These are phyloP conservation scores for Siniperca scherzeri DNA, from an alignment of 2,797 vertebrate species.

Conservation along the genomic window DNA sequence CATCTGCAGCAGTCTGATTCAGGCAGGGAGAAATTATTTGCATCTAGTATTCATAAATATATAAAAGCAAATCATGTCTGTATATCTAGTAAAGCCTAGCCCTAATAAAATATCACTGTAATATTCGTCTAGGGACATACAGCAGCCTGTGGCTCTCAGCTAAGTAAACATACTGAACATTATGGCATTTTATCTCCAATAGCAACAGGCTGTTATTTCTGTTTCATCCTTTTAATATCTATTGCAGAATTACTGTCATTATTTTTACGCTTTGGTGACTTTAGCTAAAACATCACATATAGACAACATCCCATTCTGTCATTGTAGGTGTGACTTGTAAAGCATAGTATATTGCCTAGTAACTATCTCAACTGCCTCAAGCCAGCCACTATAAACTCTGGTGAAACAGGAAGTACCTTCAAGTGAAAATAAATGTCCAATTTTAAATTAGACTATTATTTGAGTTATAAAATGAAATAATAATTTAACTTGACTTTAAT, in stretches of 20 bases:
- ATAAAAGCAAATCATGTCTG: background rate
- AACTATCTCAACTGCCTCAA: background rate
- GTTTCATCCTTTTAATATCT: background rate
- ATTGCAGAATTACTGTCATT: background rate
- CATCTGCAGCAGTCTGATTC: background rate
- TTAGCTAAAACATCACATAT: background rate
- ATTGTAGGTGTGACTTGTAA: slow-evolving; percentile 17
- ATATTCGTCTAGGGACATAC: background rate
- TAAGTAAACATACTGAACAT: background rate
- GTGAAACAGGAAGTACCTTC: slow-evolving; percentile 25
- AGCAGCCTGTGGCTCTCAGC: background rate
- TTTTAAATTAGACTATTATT: background rate
- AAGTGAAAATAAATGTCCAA: background rate
- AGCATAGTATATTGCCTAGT: background rate
- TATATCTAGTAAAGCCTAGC: background rate
- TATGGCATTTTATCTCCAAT: background rate
- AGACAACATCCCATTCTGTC: background rate
- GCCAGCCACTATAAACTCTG: background rate
- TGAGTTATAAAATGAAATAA: background rate
- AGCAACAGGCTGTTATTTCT: background rate
- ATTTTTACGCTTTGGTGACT: background rate
- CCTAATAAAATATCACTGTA: background rate
- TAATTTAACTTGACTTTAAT: background rate
- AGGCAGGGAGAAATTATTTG: background rate
- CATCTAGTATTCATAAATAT: background rate